Conservation (phyloP, 2,113 vertebrate genomes). For the Polypterus senegalus region DNA sequence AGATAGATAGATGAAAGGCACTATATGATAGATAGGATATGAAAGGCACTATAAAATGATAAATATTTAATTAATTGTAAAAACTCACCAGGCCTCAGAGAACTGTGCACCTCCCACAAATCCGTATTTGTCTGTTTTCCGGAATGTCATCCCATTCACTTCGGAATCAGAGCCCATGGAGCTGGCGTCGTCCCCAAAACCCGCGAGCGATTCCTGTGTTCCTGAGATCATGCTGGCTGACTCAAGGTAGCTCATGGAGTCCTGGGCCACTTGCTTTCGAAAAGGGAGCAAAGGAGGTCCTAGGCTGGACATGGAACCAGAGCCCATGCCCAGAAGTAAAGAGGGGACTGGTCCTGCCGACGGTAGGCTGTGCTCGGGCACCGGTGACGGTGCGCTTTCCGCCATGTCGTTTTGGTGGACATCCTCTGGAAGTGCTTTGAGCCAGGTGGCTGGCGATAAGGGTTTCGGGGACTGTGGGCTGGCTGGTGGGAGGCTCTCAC, state of each 20-base stretch:
- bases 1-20: too few relatives aligned
- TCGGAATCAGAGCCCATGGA: conserved; percentile 80
- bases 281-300: conserved; percentile 26
- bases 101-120: conserved; percentile 77
- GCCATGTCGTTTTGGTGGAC: conserved; percentile 12
- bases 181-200: conserved; percentile 64
- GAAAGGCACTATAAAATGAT: too few relatives aligned
- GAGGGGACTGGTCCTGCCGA: conserved; percentile 27
- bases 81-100: conserved; percentile 57
- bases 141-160: conserved; percentile 58
- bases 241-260: conserved; percentile 71
- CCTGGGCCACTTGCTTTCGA: conserved; percentile 45
- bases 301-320: conserved; percentile 31
- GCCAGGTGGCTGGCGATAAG: conserved; percentile 14
- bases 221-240: conserved; percentile 81
- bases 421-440: neutral
- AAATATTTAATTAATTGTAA: too few relatives aligned
- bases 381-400: conserved; percentile 11
- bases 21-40: too few relatives aligned
- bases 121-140: conserved; percentile 78
- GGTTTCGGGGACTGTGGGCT: conserved; percentile 12
- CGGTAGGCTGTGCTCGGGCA: conserved; percentile 20
- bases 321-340: conserved; percentile 29
- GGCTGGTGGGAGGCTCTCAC: neutral
- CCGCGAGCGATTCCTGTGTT: conserved; percentile 69